A percentile compares a stretch with the other conserved stretches of the same genome.
Evolutionary conservation across 2,113 vertebrate genomes (phyloP).

Genomic region (Alexandromys fortis): DNA sequence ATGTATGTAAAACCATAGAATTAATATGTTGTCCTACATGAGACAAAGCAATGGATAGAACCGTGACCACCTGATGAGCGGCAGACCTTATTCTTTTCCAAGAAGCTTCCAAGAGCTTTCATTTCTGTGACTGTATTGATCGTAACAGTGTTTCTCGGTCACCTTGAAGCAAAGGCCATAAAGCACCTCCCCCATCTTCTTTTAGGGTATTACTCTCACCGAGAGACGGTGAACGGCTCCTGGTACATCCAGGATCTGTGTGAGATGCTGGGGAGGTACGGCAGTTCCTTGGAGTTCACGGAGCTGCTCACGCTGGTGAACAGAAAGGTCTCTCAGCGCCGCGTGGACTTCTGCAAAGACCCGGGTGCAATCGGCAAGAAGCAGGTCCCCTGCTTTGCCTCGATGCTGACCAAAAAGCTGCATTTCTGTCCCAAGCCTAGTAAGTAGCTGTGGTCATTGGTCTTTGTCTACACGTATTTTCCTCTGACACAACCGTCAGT

Average conservation of each 20-base stretch:
- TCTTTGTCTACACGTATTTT: not conserved
- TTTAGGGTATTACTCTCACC: slow-evolving; percentile 95
- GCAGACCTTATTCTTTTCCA: not conserved
- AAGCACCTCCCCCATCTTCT: not conserved
- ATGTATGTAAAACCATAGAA: not conserved
- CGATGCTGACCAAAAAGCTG: slow-evolving; percentile 98
- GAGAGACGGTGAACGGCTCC: slow-evolving; percentile 92
- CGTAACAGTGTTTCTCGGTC: not conserved
- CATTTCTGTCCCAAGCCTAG: slow-evolving; percentile 90
- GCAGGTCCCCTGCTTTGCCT: slow-evolving; percentile 97
- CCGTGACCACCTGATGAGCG: not conserved
- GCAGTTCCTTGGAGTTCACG: slow-evolving; percentile 92
- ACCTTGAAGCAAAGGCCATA: not conserved
- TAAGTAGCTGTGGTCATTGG: not conserved
- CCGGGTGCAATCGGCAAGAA: slow-evolving; percentile 91
- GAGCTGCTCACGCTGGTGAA: slow-evolving; percentile 96
- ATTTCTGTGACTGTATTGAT: not conserved
- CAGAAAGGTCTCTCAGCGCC: slow-evolving; percentile 92
- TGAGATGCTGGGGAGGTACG: slow-evolving; percentile 83
- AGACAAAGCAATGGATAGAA: not conserved
- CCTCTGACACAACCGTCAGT: not conserved
- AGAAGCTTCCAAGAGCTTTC: not conserved
- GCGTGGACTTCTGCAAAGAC: slow-evolving; percentile 85
- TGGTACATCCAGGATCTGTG: slow-evolving; percentile 95
- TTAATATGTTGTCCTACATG: not conserved